A percentile compares a stretch with the other conserved stretches of the same genome.
phyloP scores from a whole-genome alignment of 2,113 vertebrate species.

The Ctenodactylus gundi region DNA sequence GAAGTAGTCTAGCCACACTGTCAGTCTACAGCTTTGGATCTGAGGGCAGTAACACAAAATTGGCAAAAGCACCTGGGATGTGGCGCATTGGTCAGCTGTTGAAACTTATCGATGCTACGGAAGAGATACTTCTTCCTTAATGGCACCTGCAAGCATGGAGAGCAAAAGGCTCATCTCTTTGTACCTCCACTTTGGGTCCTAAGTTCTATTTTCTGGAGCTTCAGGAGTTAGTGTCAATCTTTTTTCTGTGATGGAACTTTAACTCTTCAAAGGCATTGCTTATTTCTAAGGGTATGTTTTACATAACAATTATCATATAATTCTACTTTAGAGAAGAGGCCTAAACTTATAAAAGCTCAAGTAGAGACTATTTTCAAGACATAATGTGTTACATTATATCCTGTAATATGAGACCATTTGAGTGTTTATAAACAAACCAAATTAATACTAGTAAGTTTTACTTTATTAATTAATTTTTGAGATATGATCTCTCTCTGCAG shows the following conservation, averaged over 20 bases:
- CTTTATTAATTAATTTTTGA: too few species aligned
- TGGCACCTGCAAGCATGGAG: background rate
- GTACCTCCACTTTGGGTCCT: background rate
- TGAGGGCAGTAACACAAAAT: constrained; percentile 60
- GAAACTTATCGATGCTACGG: background rate
- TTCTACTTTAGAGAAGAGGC: background rate
- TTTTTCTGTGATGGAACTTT: background rate
- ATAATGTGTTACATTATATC: background rate
- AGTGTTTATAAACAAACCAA: constrained; percentile 2
- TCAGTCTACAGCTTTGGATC: constrained; percentile 42
- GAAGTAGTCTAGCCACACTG: constrained; percentile 61
- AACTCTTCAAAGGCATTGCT: constrained; percentile 7
- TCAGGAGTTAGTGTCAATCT: background rate
- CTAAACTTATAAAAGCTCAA: constrained; percentile 10
- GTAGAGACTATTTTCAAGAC: background rate
- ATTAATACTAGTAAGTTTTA: too few species aligned
- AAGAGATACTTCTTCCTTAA: background rate
- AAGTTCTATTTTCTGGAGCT: background rate
- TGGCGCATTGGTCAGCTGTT: constrained; percentile 2
- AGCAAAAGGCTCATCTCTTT: background rate
- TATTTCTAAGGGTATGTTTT: constrained; percentile 10
- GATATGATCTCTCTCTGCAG: too few species aligned
- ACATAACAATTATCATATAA: background rate
- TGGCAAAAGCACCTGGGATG: constrained; percentile 41
- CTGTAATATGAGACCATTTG: background rate